A percentile compares a stretch with the other conserved stretches of the same genome.
Evolutionary conservation across 2,888 invertebrate species (phyloP).

Genomic region (Polylopha cassiicola): DNA sequence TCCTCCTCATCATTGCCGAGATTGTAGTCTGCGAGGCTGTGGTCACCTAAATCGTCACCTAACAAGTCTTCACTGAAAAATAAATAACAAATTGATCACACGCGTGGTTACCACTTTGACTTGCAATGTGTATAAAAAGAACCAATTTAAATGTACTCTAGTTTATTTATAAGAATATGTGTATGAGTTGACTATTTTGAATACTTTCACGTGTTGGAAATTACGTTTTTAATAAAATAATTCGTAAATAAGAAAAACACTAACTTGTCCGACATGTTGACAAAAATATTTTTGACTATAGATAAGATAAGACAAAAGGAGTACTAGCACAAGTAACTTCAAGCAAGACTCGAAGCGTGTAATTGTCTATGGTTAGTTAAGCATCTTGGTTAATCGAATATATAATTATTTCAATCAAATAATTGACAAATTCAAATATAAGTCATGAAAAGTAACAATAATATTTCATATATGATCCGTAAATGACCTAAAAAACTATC

Average conservation of each 20-base stretch:
- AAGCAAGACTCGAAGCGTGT: neutral
- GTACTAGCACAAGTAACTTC: neutral
- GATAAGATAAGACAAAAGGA: neutral
- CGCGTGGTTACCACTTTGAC: slow-evolving; percentile 1
- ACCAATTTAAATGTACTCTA: too few species aligned
- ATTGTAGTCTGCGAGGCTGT: slow-evolving; percentile 70
- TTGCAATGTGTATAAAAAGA: neutral
- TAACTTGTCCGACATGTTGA: slow-evolving; percentile 75
- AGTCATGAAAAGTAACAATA: too few species aligned
- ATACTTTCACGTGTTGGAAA: too few species aligned
- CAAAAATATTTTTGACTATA: slow-evolving; percentile 30
- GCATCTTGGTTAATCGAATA: slow-evolving; percentile 1
- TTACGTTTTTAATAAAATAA: too few species aligned
- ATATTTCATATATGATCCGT: too few species aligned
- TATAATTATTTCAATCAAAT: neutral
- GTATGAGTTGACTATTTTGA: too few species aligned
- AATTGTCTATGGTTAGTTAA: neutral
- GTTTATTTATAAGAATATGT: too few species aligned
- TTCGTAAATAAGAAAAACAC: slow-evolving; percentile 39
- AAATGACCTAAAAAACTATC: too few species aligned
- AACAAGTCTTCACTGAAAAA: slow-evolving; percentile 69
- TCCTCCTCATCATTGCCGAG: slow-evolving; percentile 73
- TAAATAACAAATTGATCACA: slow-evolving; percentile 27
- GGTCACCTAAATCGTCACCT: slow-evolving; percentile 70
- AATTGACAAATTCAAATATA: too few species aligned